A percentile compares a stretch with the other conserved stretches of the same genome.
These are phyloP conservation scores for Phylloscopus whistleri DNA, from an alignment of 2,113 vertebrate species.

Conservation along the genomic window DNA sequence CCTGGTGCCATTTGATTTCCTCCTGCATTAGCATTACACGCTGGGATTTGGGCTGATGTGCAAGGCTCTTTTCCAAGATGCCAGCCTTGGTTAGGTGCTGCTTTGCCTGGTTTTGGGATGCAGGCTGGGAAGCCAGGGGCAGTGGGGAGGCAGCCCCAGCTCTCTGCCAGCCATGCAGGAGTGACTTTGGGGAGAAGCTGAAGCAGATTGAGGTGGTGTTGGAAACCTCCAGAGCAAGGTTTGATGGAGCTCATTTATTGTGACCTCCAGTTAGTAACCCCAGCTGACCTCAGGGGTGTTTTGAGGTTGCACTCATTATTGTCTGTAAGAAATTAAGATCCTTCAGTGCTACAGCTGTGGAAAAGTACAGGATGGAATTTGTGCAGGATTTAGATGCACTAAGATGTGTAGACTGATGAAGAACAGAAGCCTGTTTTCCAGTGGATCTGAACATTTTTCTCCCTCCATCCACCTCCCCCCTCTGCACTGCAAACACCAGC, in stretches of 20 bases:
- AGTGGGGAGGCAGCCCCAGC: neutral
- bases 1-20: neutral
- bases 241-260: neutral
- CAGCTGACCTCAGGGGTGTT: neutral
- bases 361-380: neutral
- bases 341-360: neutral
- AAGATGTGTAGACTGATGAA: neutral
- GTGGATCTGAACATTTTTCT: neutral
- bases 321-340: neutral
- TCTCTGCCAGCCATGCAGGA: neutral
- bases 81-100: fast-evolving
- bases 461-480: neutral
- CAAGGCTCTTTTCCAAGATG: neutral
- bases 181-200: neutral
- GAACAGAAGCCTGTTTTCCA: neutral
- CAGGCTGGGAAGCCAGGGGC: neutral
- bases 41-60: neutral
- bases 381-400: neutral
- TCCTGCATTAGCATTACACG: neutral
- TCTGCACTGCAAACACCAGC: neutral
- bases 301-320: neutral
- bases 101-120: neutral
- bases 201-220: neutral
- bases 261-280: neutral
- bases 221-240: neutral